Evolutionary conservation across 2,888 invertebrate species (phyloP).

Genomic region (Octonoba sinensis): DNA sequence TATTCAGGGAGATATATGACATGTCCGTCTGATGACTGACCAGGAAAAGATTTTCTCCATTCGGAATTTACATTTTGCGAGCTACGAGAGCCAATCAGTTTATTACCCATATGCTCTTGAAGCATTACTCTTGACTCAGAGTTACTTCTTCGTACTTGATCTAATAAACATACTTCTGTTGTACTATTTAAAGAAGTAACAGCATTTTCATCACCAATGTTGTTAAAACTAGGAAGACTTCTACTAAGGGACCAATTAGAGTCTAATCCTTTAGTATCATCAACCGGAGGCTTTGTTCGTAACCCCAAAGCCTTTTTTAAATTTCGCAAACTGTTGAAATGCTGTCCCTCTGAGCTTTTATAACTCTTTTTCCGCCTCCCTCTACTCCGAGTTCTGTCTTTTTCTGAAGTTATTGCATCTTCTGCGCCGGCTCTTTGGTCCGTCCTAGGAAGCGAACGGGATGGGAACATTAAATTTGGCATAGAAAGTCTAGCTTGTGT

Average conservation of each 20-base stretch:
- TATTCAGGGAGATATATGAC: slow-evolving; percentile 83
- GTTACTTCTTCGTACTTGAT: slow-evolving; percentile 53
- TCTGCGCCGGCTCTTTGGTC: slow-evolving; percentile 28
- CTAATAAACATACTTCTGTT: slow-evolving; percentile 34
- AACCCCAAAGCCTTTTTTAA: slow-evolving; percentile 69
- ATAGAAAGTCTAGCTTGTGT: slow-evolving; percentile 51
- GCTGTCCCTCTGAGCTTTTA: slow-evolving; percentile 50
- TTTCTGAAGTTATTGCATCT: slow-evolving; percentile 14
- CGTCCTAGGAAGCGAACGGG: slow-evolving; percentile 45
- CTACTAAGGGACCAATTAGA: slow-evolving; percentile 86
- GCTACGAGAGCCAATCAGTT: slow-evolving; percentile 1
- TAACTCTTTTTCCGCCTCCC: slow-evolving; percentile 47
- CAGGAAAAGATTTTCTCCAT: slow-evolving; percentile 42
- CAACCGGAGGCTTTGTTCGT: slow-evolving; percentile 20
- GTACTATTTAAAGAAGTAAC: slow-evolving; percentile 15
- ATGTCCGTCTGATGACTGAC: slow-evolving; percentile 65
- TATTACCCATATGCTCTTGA: slow-evolving; percentile 15
- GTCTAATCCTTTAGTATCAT: slow-evolving; percentile 71
- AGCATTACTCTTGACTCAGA: slow-evolving; percentile 49
- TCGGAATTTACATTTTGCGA: slow-evolving; percentile 20
- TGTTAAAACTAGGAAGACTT: slow-evolving; percentile 83
- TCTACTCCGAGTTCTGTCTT: slow-evolving; percentile 29
- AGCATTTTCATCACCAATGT: slow-evolving; percentile 74
- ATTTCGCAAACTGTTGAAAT: slow-evolving; percentile 75
- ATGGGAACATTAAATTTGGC: slow-evolving; percentile 61